Evolutionary conservation across 2,797 vertebrate genomes (phyloP), one percentile per base, ranked within the genome.

Genomic region (Psittacula echo): DNA sequence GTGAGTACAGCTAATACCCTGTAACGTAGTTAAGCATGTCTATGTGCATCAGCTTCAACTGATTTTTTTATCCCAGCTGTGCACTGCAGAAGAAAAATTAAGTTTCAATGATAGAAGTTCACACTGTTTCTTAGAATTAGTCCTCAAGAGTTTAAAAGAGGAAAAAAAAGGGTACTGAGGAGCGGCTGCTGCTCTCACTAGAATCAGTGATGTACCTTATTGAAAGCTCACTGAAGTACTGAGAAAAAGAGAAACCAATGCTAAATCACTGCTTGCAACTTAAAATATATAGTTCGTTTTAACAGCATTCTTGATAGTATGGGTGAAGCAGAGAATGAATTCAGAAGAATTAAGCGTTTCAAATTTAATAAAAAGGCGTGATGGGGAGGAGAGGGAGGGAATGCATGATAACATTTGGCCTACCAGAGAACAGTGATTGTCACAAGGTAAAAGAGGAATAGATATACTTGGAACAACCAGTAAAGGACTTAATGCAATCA

Each of bases 381-480:
- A 21, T 23, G 10, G 6, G 4, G 4, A 1, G 2, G 5, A 2
- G 9, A 6, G 9, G 7, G 17, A 13, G 11, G 30, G 30, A 61
- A 56, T 26, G 5, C 26, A 11, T 61, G 10, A 20, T 61, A 71
- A 75, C 1, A 1, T 75, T 79, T 70, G 78, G 9, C 30, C 22
- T 83, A 7, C 60, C 26, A 50, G 29, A 53, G 39, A 74, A 22
- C 4, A 24, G 14, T 30, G n/a, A 42, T 56, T 74, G 56, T 75
- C n/a, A 24, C 45, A 76, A 79, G 24, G 17, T 65, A 27, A 47
- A 66, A 79, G 34, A 61, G 20, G 41, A 58, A 73, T 19, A 79
- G n/a, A 18, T 21, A n/a, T 34, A 53, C 12, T 65, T 54, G 51
- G 34, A 66, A 51, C 27, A 71, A 29, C 51, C 29, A 66, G 27